These are phyloP conservation scores for Marasmarcha lunaedactyla DNA, from an alignment of 2,888 invertebrate species.

Conservation along the genomic window DNA sequence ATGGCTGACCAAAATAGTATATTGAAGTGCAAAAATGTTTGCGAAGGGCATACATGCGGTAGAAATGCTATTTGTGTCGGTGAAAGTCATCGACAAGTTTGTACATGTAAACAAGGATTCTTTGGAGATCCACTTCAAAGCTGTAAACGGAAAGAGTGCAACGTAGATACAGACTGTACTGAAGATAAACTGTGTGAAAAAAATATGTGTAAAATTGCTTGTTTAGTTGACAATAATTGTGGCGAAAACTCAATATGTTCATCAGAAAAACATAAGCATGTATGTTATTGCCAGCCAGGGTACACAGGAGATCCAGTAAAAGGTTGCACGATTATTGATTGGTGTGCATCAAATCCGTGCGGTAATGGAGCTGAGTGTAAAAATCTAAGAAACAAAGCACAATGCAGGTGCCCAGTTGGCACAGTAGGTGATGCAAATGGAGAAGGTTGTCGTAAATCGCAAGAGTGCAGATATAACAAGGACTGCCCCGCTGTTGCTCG, in stretches of 20 bases:
- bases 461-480: constrained; percentile 81
- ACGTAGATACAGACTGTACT: constrained; percentile 77
- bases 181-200: constrained; percentile 87
- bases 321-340: constrained; percentile 81
- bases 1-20: constrained; percentile 75
- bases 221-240: constrained; percentile 85
- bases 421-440: constrained; percentile 88
- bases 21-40: constrained; percentile 81
- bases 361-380: constrained; percentile 84
- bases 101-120: constrained; percentile 83
- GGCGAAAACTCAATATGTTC: constrained; percentile 88
- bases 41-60: constrained; percentile 80
- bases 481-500: constrained; percentile 87
- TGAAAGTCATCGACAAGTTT: constrained; percentile 78
- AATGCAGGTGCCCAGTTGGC: constrained; percentile 82
- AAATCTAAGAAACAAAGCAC: constrained; percentile 83
- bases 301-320: constrained; percentile 82
- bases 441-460: constrained; percentile 84
- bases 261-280: constrained; percentile 83
- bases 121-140: constrained; percentile 85
- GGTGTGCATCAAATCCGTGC: constrained; percentile 83
- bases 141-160: constrained; percentile 85
- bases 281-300: constrained; percentile 86
- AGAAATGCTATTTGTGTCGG: constrained; percentile 85
- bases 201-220: constrained; percentile 88